A percentile compares a stretch with the other conserved stretches of the same genome.
phyloP scores from a whole-genome alignment of 2,797 vertebrate species.

The Columba guinea region DNA sequence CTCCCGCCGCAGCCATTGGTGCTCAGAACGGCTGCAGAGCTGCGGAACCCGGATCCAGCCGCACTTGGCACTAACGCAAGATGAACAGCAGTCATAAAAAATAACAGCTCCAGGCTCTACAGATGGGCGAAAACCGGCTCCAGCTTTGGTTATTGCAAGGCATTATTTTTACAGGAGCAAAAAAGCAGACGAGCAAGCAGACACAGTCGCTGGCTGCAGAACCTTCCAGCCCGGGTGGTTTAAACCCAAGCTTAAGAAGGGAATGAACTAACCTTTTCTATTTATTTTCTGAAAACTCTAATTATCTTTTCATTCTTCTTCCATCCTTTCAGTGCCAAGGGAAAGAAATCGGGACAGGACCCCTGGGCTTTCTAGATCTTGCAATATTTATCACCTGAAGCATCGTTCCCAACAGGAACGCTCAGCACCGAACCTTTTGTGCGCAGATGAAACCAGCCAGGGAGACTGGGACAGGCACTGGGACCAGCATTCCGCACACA shows the following conservation, averaged over 20 bases:
- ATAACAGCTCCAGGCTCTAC: constrained; percentile 1
- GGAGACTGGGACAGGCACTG: neutral
- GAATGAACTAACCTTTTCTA: neutral
- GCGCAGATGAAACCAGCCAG: neutral
- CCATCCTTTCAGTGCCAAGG: neutral
- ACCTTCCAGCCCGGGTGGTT: neutral
- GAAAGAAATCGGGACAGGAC: constrained; percentile 18
- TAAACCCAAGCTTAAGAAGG: neutral
- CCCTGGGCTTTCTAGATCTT: constrained; percentile 7
- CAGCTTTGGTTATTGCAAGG: neutral
- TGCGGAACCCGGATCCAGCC: neutral
- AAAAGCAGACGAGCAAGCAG: neutral
- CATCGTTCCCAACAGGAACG: neutral
- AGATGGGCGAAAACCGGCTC: neutral
- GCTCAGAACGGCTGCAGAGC: neutral
- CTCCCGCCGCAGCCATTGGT: neutral
- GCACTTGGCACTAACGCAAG: neutral
- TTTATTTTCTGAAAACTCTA: neutral
- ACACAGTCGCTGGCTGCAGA: neutral
- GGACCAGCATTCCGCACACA: neutral
- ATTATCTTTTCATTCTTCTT: constrained; percentile 46
- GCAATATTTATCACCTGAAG: constrained; percentile 39
- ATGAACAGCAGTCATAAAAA: neutral
- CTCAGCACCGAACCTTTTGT: neutral
- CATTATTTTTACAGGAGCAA: neutral